phyloP scores from a whole-genome alignment of 2,888 invertebrate species.

The Apotomis capreana region DNA sequence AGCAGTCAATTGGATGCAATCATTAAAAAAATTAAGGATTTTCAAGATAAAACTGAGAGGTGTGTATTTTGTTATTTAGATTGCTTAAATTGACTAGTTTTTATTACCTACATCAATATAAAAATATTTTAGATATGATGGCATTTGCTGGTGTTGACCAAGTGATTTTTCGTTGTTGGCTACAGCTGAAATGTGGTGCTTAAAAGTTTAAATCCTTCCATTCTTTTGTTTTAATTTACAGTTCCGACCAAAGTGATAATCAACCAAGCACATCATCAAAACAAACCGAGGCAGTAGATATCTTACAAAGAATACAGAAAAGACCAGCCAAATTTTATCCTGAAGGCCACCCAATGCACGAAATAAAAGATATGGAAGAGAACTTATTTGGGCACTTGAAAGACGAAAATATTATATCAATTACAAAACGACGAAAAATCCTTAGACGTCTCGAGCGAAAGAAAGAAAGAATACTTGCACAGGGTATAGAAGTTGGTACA shows the following conservation, averaged over 20 bases:
- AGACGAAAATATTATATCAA: conserved; percentile 64
- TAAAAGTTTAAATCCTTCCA: neutral
- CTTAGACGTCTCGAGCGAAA: conserved; percentile 75
- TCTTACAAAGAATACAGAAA: conserved; percentile 52
- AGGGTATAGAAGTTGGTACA: conserved; percentile 54
- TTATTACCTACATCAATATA: neutral
- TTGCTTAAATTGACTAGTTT: neutral
- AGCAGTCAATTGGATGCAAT: conserved; percentile 62
- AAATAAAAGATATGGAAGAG: conserved; percentile 76
- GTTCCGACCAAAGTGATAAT: conserved; percentile 49
- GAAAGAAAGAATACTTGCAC: conserved; percentile 60
- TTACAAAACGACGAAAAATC: conserved; percentile 75
- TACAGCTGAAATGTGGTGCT: no score
- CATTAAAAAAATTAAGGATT: conserved; percentile 64
- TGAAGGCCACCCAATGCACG: conserved; percentile 80
- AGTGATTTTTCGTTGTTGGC: no score
- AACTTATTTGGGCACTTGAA: conserved; percentile 76
- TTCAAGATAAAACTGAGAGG: conserved; percentile 55
- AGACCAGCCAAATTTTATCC: conserved; percentile 62
- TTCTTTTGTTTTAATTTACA: conserved; percentile 44
- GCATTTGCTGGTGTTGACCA: no score
- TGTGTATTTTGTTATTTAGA: conserved; percentile 45
- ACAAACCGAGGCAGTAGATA: conserved; percentile 52
- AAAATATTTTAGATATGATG: no score
- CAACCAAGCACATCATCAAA: conserved; percentile 53